phyloP scores from a whole-genome alignment of 2,797 vertebrate species.

The Decapterus maruadsi region DNA sequence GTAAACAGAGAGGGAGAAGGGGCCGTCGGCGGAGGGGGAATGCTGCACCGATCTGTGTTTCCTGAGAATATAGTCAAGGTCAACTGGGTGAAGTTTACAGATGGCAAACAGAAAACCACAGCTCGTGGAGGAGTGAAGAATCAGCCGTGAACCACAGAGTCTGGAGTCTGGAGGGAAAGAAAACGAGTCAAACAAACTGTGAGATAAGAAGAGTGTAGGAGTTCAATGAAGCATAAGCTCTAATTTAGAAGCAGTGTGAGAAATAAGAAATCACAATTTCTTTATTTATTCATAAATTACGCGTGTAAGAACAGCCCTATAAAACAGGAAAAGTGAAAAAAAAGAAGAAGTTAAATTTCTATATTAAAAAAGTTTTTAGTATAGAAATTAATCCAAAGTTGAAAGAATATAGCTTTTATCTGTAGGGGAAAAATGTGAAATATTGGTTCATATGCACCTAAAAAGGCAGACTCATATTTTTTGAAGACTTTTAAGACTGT shows the following conservation, averaged over 20 bases:
- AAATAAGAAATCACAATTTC: neutral
- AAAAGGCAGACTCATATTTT: neutral
- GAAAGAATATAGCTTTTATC: neutral
- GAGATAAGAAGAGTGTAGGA: conserved; percentile 8
- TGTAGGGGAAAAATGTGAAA: neutral
- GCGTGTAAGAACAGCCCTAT: neutral
- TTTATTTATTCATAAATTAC: neutral
- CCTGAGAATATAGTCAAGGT: conserved; percentile 44
- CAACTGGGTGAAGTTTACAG: conserved; percentile 20
- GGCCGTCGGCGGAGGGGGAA: neutral
- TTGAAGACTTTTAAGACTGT: neutral
- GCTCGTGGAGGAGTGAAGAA: conserved; percentile 7
- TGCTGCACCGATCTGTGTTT: conserved; percentile 16
- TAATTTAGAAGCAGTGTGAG: neutral
- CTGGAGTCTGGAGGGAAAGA: conserved; percentile 21
- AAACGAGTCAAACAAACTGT: conserved; percentile 3
- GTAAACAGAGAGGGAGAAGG: conserved; percentile 27
- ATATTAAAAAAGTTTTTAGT: too few relatives aligned
- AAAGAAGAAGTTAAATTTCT: too few relatives aligned
- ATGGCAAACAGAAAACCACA: conserved; percentile 8
- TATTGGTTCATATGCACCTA: neutral
- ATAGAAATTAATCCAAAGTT: neutral
- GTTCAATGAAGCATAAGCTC: neutral
- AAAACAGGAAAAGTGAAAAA: too few relatives aligned
- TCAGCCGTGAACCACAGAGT: conserved; percentile 14